Percentiles rank a stretch among this genome's conserved stretches.
These are phyloP conservation scores for Pocota personata DNA, from an alignment of 2,888 invertebrate genomes.

Conservation along the genomic window DNA sequence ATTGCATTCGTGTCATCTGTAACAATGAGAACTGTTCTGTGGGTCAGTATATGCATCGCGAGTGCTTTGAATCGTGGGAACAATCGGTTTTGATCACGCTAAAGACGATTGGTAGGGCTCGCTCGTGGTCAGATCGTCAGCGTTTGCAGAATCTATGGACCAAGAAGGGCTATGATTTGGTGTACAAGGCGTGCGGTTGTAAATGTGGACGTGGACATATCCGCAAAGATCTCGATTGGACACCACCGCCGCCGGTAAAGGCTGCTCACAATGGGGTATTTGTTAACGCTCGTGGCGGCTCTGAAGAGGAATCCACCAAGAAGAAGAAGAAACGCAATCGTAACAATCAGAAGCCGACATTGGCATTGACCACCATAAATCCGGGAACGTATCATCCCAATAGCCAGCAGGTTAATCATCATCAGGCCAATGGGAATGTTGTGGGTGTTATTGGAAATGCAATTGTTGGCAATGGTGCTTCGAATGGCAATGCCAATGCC, in stretches of 20 bases:
- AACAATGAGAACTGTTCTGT: constrained; percentile 95
- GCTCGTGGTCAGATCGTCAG: constrained; percentile 97
- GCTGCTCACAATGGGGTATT: constrained; percentile 76
- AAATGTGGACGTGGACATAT: constrained; percentile 96
- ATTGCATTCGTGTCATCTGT: constrained; percentile 94
- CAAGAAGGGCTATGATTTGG: constrained; percentile 98
- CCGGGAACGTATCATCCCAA: constrained; percentile 80
- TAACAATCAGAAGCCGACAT: constrained; percentile 86
- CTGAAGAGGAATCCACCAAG: constrained; percentile 85
- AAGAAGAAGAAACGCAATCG: constrained; percentile 88
- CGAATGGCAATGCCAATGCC: constrained; percentile 33
- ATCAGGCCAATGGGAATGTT: constrained; percentile 78
- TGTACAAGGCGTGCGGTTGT: constrained; percentile 97
- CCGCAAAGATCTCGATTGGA: constrained; percentile 97
- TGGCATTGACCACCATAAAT: constrained; percentile 84
- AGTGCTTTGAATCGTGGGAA: constrained; percentile 98
- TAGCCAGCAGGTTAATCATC: constrained; percentile 75
- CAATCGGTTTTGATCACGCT: constrained; percentile 93
- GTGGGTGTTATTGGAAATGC: constrained; percentile 80
- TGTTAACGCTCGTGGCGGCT: constrained; percentile 55
- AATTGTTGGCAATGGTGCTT: constrained; percentile 42
- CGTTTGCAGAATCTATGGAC: constrained; percentile 98
- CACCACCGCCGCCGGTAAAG: constrained; percentile 85
- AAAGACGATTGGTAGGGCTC: constrained; percentile 94
- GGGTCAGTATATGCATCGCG: constrained; percentile 97